phyloP scores from a whole-genome alignment of 2,888 invertebrate species.

The Drosophila ezoana region DNA sequence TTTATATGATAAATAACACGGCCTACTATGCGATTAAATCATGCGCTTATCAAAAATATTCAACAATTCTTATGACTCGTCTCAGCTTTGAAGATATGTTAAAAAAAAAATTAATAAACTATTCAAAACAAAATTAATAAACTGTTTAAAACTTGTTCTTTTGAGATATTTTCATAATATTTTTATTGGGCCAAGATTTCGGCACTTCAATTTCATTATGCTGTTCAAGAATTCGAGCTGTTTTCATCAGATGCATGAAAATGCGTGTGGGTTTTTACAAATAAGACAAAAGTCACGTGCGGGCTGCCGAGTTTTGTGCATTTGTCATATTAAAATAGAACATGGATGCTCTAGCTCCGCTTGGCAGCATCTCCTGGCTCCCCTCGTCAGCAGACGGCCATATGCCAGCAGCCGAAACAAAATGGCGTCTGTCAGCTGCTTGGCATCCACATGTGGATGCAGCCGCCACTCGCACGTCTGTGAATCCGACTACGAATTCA shows the following conservation, averaged over 20 bases:
- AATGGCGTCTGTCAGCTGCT: conserved; percentile 46
- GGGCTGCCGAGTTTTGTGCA: conserved; percentile 35
- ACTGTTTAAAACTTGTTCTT: neutral
- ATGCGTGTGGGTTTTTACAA: conserved; percentile 13
- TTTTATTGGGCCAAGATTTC: neutral
- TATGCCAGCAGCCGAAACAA: conserved; percentile 39
- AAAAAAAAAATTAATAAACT: neutral
- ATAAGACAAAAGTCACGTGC: conserved; percentile 68
- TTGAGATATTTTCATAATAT: neutral
- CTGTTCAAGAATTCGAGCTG: neutral
- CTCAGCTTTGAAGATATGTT: too few species aligned
- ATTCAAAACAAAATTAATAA: neutral
- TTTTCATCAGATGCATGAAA: neutral
- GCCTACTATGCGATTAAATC: too few species aligned
- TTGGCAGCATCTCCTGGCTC: conserved; percentile 5
- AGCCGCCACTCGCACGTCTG: conserved; percentile 8
- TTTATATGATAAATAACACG: too few species aligned
- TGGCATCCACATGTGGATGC: conserved; percentile 37
- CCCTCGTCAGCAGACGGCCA: conserved; percentile 25
- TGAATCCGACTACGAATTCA: conserved; percentile 1
- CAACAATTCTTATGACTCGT: too few species aligned
- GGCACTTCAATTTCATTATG: neutral
- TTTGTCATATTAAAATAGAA: conserved; percentile 58
- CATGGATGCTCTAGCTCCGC: conserved; percentile 31
- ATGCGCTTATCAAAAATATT: too few species aligned